Evolutionary conservation across 2,797 vertebrate genomes (phyloP).

Genomic region (Poliocrania exsul): DNA sequence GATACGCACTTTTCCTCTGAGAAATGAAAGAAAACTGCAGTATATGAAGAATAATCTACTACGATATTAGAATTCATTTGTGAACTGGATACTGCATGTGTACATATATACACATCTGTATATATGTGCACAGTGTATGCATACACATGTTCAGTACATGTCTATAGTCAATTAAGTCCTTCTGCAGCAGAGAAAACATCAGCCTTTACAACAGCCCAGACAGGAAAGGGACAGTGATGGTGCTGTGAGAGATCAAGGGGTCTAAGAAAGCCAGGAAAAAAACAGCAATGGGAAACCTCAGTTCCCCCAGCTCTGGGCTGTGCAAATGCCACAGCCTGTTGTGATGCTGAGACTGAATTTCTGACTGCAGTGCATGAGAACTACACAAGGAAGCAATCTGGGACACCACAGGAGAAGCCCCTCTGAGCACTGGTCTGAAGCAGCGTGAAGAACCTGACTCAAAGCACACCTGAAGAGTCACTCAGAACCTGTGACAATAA

Average conservation of each 20-base stretch:
- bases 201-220: background rate
- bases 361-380: background rate
- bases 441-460: background rate
- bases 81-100: background rate
- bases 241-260: background rate
- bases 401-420: background rate
- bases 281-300: background rate
- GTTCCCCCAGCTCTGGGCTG: accelerated
- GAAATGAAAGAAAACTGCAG: background rate
- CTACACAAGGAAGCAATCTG: background rate
- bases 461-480: background rate
- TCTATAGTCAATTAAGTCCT: background rate
- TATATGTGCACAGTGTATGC: background rate
- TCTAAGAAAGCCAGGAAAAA: background rate
- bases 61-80: background rate
- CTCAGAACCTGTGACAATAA: background rate
- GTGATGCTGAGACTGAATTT: background rate
- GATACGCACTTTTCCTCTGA: background rate
- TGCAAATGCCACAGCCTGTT: background rate
- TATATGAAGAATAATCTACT: background rate
- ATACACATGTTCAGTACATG: background rate
- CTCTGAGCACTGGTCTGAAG: background rate
- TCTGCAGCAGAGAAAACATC: background rate
- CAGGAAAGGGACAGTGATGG: background rate
- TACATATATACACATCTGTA: background rate